Base-by-base conservation (phyloP, 2,797 vertebrate species). In the Cynopterus sphinx region DNA sequence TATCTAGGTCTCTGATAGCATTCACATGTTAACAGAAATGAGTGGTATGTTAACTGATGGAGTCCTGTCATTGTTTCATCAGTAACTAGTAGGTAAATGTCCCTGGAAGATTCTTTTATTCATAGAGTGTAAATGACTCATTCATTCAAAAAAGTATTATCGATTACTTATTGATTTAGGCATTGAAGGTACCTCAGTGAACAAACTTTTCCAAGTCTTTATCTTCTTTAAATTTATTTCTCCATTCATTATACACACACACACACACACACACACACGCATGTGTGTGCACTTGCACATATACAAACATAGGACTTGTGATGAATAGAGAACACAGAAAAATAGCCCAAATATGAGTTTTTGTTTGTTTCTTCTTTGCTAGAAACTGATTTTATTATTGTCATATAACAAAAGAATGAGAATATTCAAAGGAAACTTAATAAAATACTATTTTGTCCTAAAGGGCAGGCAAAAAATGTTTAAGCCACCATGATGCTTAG, bases 61-160 rank as follows among this genome's bases (percentile, higher is more conserved):
- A 84, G 43, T 8, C 49, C 28, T 46, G 21, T 63, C 71, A 94
- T 91, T 75, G 96, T 91, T 91, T 94, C 71, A 78, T 93, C 67
- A 90, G 93, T 92, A 91, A 96, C 91, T 96, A 96, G 94, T 85
- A 96, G 57, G 67, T 81, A 96, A 93, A 87, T n/a, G 1, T 41
- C 39, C 22, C 70, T 85, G 28, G 28, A 82, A 82, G 24, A 26
- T 46, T 65, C 3, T 9, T 74, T 71, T 77, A 51, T 49, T 17
- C 5, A 2, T 36, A 75, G 53, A n/a, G 9, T 70, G 5, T 70
- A 65, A 71, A 17, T 49, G 31, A 91, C 17, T 94, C 22, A 15
- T 74, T 87, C 5, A 26, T 5, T 88, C 28, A 84, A 57, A n/a
- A 88, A 49, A 49, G 43, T 49, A 16, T 75, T 67, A 31, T 84